Base-by-base conservation (phyloP, 2,113 vertebrate species). In the Chloroceryle aenea region DNA sequence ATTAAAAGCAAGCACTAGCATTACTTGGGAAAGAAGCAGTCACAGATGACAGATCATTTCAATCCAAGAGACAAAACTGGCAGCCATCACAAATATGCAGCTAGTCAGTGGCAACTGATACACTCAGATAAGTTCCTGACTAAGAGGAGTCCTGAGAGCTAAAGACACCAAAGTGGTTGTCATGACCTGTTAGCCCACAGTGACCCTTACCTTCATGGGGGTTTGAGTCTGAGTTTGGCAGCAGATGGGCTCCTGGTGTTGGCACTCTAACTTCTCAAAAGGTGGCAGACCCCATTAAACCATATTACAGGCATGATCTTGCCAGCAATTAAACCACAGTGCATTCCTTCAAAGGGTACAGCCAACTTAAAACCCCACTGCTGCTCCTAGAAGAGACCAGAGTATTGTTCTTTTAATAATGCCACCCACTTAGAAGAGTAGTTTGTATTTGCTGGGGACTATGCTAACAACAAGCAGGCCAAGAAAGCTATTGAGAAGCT, bases 351-450 rank as follows among this genome's bases (percentile, higher is more conserved):
- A 26, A 66, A 90, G 69, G 42, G 62, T 53, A 38, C 5, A 20
- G 47, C 71, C 59, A 82, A 85, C 38, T 86, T 59, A 12, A 75
- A 90, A 56, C 32, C 76, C 34, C 0, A 9, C 86, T 75, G 83
- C 86, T 92, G 79, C 61, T 75, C 87, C 61, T 25, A 34, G 47
- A 55, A 92, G 63, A 92, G 86, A 34, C 34, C 73, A 11, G 26
- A 21, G 32, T 30, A 78, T 95, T 95, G 69, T 92, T 89, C 89
- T 94, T 94, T 75, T 52, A 84, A 80, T 75, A 80, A 61, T 75
- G 64, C 94, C 91, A 93, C 93, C 91, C 93, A 87, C 84, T 71
- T 75, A 2, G 84, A 86, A 78, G 61, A 42, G 52, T 30, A 53
- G 36, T 32, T 92, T 84, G 38, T 74, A 32, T 59, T 34, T 56